Evolutionary conservation across 2,797 vertebrate species (phyloP).

Genomic region (Pelodytes ibericus): DNA sequence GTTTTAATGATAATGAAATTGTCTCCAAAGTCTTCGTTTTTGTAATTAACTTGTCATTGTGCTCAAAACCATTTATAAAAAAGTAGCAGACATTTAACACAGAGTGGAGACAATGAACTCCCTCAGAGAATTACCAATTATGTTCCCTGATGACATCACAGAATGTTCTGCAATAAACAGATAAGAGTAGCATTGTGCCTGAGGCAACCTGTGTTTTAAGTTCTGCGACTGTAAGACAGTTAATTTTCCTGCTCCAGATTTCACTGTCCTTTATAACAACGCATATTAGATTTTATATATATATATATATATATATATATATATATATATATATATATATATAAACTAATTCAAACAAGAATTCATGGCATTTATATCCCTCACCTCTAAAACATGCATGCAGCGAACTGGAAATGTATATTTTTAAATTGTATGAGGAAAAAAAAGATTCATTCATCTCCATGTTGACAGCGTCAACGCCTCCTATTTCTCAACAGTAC

Average conservation of each 20-base stretch:
- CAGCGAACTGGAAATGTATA: slow-evolving; percentile 51
- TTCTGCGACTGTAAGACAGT: slow-evolving; percentile 30
- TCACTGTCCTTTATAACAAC: slow-evolving; percentile 43
- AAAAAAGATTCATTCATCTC: slow-evolving; percentile 52
- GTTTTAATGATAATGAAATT: not conserved
- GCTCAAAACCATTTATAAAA: not conserved
- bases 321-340: slow-evolving; percentile 48
- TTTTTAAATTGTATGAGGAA: slow-evolving; percentile 44
- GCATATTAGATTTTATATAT: slow-evolving; percentile 49
- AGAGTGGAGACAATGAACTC: slow-evolving; percentile 22
- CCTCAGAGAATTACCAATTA: slow-evolving; percentile 13
- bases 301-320: no score
- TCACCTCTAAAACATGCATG: slow-evolving; percentile 52
- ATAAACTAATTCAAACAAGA: slow-evolving; percentile 52
- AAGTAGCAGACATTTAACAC: slow-evolving; percentile 21
- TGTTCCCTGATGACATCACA: slow-evolving; percentile 35
- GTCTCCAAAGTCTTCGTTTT: not conserved
- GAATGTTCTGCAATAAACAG: slow-evolving; percentile 23
- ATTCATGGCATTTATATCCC: slow-evolving; percentile 51
- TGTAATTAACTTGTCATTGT: slow-evolving; percentile 6
- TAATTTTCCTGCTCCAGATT: slow-evolving; percentile 31
- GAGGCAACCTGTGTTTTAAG: slow-evolving; percentile 21
- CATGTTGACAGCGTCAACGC: slow-evolving; percentile 31
- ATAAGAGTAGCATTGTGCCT: slow-evolving; percentile 37
- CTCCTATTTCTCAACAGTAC: not conserved